Base-by-base conservation (phyloP, 2,888 invertebrate species). In the Dynastes grantii region DNA sequence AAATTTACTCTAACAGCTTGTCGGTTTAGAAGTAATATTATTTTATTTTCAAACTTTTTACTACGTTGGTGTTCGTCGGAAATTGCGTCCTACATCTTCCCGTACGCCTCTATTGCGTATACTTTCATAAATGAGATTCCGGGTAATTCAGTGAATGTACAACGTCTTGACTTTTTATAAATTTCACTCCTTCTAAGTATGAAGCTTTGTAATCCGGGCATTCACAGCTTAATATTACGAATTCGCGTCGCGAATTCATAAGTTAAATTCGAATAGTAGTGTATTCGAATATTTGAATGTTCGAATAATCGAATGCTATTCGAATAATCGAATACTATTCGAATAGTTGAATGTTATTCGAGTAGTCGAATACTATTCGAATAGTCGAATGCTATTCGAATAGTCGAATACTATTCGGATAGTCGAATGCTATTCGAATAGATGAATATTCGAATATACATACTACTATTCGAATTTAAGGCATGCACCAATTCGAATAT, bases 181-280 rank as follows among this genome's bases (percentile, higher is more conserved):
- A 68, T 68, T 68, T 68, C 67, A 68, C 37, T 68, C 67, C 16
- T 6, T 49, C 45, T 49, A 49, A 68, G 49, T 68, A 68, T 68
- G 45, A 68, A 68, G 45, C 49, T 68, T 68, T 68, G 67, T 68
- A 68, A 37, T 37, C 32, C 2, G 32, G 49, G 49, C 49, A 68
- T 68, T 68, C 67, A 68, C 67, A 68, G 49, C 49, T 68, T 68
- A 68, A 68, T 49, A 68, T 68, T 68, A 49, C 67, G 27, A 68
- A 45, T 68, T 49, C 45, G 22, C 67, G 51, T 49, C 22, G 49
- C 22, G 67, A 68, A 68, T 68, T 49, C 49, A 22, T 22, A 49
- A 68, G 67, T 49, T 22, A 22, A 22, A 22, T 22, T 22, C 22
- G 22, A 22, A 22, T 22, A 22, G 22, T 22, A 22, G 22, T 22